These are phyloP conservation scores for Labia minor DNA, from an alignment of 2,888 invertebrate species.

Conservation along the genomic window DNA sequence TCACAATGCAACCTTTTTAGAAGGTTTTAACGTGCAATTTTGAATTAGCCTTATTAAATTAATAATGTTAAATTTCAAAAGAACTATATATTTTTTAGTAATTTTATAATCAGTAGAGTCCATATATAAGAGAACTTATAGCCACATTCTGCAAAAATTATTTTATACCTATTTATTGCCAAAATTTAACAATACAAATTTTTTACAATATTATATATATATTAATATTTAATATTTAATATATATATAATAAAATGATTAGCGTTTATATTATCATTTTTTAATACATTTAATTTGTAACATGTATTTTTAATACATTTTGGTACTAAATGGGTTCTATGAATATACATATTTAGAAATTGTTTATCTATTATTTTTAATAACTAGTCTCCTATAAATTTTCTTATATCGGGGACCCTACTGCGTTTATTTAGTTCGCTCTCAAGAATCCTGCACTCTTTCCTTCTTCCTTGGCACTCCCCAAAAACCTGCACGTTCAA, in stretches of 20 bases:
- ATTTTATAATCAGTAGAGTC: not conserved
- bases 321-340: not conserved
- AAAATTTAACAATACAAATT: not conserved
- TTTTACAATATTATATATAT: not conserved
- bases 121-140: not conserved
- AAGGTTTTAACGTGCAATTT: slow-evolving; percentile 2
- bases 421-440: not conserved
- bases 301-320: no score
- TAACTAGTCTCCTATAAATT: not conserved
- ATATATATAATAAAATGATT: no score
- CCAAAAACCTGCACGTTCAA: not conserved
- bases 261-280: no score
- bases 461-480: not conserved
- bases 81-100: not conserved
- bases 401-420: slow-evolving; percentile 5
- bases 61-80: not conserved
- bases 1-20: not conserved
- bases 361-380: no score
- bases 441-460: not conserved
- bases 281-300: no score
- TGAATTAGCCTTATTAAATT: not conserved
- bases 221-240: no score
- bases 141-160: not conserved
- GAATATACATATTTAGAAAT: no score
- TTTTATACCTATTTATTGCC: not conserved